Evolutionary conservation across 2,797 vertebrate genomes (phyloP), one percentile per base, ranked within the genome.

Genomic region (Melanotaenia trifasciata): DNA sequence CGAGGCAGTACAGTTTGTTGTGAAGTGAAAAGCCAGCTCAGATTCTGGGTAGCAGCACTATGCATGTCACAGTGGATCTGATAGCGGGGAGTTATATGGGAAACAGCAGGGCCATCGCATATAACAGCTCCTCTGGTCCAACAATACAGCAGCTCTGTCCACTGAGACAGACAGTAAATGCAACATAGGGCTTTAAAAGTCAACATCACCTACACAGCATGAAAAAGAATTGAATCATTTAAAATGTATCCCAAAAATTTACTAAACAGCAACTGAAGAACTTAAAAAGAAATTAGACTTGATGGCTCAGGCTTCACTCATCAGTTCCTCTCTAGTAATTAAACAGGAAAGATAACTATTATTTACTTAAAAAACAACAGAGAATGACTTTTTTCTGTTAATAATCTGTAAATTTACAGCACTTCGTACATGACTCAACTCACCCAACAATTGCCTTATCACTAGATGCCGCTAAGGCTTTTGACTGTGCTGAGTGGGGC

Each of bases 21-120:
- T 92, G 90, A 94, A 93, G 88, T 80, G 63, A 86, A 85, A 80
- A 91, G 92, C 89, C 92, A 91, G 88, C 82, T 93, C 70, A 64
- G 85, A 92, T 89, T 82, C 84, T 84, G 74, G 64, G 51, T 74
- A 79, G 84, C 84, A 81, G 79, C 81, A 80, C 80, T 88, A 80
- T 83, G 82, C 79, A 5, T 84, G 92, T 93, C 92, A 89, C 83
- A 91, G 92, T 70, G 57, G 62, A 93, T 93, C 79, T 84, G 75
- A 88, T 82, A 83, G 68, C 67, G 40, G 32, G 62, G 72, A 87
- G 84, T 90, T 84, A 84, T 89, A 89, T 75, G 51, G 87, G 67
- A 83, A 91, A 84, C 77, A 81, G 71, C 53, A 13, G 18, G 58
- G 78, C 80, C 57, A 51, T 87, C 81, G 81, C 70, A 84, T 86